Evolutionary conservation across 2,797 vertebrate species (phyloP).

Genomic region (Vireo griseus): DNA sequence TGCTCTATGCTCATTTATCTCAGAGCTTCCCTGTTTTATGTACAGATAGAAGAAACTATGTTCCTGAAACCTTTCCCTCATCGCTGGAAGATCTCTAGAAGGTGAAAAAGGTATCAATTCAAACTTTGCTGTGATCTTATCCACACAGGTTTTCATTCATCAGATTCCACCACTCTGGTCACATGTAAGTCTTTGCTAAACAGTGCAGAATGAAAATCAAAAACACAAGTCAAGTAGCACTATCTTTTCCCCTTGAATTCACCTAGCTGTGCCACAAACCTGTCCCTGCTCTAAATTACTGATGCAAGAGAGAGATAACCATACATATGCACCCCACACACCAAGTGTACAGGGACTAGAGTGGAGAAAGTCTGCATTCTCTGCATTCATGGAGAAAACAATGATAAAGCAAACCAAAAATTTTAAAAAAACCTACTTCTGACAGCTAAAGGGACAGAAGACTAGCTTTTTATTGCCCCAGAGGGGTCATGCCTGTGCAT

Average conservation of each 20-base stretch:
- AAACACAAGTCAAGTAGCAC: not conserved
- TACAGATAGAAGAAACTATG: not conserved
- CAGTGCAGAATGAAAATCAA: not conserved
- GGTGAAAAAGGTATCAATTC: not conserved
- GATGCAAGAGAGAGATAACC: not conserved
- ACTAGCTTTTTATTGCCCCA: not conserved
- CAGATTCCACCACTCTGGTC: not conserved
- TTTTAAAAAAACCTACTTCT: not conserved
- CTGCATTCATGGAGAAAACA: not conserved
- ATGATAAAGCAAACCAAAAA: not conserved
- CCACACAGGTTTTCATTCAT: not conserved
- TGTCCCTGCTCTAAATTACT: not conserved
- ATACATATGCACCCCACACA: fast-evolving
- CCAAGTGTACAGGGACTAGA: not conserved
- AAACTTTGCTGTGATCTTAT: not conserved
- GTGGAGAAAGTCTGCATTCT: not conserved
- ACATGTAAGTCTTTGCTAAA: not conserved
- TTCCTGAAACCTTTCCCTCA: not conserved
- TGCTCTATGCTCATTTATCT: not conserved
- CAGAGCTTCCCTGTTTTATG: not conserved
- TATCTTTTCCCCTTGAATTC: not conserved
- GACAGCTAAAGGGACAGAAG: not conserved
- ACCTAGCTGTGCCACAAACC: not conserved
- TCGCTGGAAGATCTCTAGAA: not conserved
- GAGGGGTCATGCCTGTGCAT: not conserved